Evolutionary conservation across 1,140 invertebrate species (phyloP), one percentile per base, ranked within the genome.

Genomic region (Polypedilum pembai): DNA sequence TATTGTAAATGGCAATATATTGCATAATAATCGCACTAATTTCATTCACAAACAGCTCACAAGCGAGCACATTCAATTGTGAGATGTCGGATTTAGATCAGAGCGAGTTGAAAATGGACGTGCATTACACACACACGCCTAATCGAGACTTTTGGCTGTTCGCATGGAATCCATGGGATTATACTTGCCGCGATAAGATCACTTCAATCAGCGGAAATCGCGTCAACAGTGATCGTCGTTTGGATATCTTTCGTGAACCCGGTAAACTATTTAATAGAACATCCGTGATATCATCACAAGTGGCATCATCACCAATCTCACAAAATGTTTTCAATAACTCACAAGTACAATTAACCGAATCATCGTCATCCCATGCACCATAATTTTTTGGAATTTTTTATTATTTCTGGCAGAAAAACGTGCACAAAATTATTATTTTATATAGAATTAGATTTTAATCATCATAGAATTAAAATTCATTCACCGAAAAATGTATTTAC

Each of bases 41-140:
- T 73, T 45, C 18, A 3, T 65, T 76, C 21, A 73, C n/a, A 41
- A 0, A 1, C 24, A 82, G 81, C 5, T 77, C 79, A 20, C 80
- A 78, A 72, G 78, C 76, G 24, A 78, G 75, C 18, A 76, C 78
- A 73, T 81, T 79, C 8, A 89, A 89, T 77, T 91, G 89, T 77
- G 83, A 87, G 40, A 81, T 91, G 75, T 89, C 88, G 7, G 88
- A 90, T 77, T 83, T 90, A 18, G 85, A 88, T 74, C 85, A 87
- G 77, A 83, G 86, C 77, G 88, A 90, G 79, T 79, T 91, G 0
- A 83, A 88, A 77, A 84, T 85, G 10, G 86, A 87, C 74, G 79
- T 88, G 0, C 88, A 90, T 78, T 90, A 89, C 75, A 78, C 80
- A 7, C 81, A 85, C 56, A 80, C 78, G 4, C 79, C 79, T 73